Base-by-base conservation (phyloP, 37 sponge, comb jelly and placozoan genomes). In the Lycopodina hypogea region DNA sequence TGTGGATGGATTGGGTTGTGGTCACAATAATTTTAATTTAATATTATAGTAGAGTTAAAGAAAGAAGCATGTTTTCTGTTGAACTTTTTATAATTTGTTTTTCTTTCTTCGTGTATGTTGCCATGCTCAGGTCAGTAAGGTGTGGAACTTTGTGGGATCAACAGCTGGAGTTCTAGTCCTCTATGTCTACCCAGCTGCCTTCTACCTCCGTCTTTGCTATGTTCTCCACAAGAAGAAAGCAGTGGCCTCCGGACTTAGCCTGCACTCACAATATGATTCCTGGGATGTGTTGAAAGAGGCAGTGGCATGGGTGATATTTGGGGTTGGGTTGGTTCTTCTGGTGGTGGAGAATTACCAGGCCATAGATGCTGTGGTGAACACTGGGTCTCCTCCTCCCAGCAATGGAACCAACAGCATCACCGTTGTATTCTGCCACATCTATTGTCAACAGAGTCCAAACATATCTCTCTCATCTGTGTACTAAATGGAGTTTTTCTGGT, bases 101-200 rank as follows among this genome's bases (percentile, higher is more conserved):
- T 17, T 59, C 28, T 28, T 59, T 17, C 18, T 3, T 3, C 60
- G 12, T 59, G 60, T 28, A 6, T 17, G 4, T 28, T 59, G 28
- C 28, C 28, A 17, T 12, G 1, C 66, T 12, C 56, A 90, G 91
- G 91, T 93, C 22, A 76, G 81, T 8, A 30, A 57, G 24, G 89
- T 88, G 53, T 93, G 93, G 93, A 86, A 82, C 77, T 93, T 93
- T 82, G 93, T 93, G 7, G 86, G 89, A 3, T 88, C 93, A 1
- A 81, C 78, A 53, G 93, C 86, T 22, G 89, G 89, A 0, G 51
- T 79, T 18, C 76, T 93, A 0, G 68, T 93, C 15, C 75, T 93
- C 63, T 93, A 86, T 72, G 74, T 93, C n/a, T 81, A 81, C 59
- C 93, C 93, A 2, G 56, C 93, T 22, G 76, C 90, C 29, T 82